Evolutionary conservation across 2,797 vertebrate species (phyloP).

Genomic region (Lithobates pipiens): DNA sequence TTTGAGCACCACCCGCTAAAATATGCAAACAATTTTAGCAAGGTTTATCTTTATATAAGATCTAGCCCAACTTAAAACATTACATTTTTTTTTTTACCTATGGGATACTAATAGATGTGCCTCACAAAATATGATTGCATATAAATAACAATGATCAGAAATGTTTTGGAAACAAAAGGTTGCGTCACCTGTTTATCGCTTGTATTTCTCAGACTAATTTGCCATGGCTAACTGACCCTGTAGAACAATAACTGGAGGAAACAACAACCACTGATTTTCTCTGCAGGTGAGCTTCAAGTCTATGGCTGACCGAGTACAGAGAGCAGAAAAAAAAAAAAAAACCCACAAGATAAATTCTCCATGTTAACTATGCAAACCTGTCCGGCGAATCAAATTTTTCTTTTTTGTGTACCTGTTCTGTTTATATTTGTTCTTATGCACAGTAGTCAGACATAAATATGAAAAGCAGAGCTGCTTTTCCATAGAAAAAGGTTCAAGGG

Average conservation of each 20-base stretch:
- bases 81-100: not conserved
- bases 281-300: not conserved
- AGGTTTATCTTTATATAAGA: not conserved
- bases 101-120: too few relatives aligned
- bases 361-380: too few relatives aligned
- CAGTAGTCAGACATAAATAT: not conserved
- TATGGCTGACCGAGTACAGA: not conserved
- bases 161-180: too few relatives aligned
- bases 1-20: too few relatives aligned
- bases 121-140: not conserved
- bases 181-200: too few relatives aligned
- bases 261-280: not conserved
- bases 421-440: not conserved
- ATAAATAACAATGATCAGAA: too few relatives aligned
- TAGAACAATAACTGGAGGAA: not conserved
- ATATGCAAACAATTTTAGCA: not conserved
- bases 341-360: too few relatives aligned
- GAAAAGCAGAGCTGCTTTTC: slow-evolving; percentile 48
- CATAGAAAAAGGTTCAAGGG: slow-evolving; percentile 73
- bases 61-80: not conserved
- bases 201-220: too few relatives aligned
- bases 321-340: not conserved
- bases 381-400: not conserved
- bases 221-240: not conserved
- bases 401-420: not conserved